Conservation (phyloP, 1,140 invertebrate species). For the Trigoniulus corallinus region DNA sequence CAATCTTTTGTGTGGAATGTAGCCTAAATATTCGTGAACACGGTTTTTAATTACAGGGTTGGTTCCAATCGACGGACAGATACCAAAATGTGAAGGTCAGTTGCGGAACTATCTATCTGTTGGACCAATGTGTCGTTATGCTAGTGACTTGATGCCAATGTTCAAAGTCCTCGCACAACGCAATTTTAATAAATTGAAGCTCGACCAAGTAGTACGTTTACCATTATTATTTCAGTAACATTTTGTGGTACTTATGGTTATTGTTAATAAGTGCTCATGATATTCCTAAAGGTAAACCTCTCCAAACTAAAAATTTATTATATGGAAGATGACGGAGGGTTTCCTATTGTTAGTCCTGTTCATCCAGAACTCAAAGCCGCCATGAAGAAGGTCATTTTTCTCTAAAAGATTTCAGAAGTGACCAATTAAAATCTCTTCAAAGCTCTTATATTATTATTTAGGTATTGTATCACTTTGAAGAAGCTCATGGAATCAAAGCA, state of each 20-base stretch:
- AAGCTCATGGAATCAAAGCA: constrained; percentile 27
- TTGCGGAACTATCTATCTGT: constrained; percentile 44
- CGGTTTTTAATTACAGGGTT: constrained; percentile 27
- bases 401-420: no score
- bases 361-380: constrained; percentile 50
- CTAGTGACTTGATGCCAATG: constrained; percentile 62
- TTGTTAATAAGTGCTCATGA: neutral
- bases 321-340: constrained; percentile 64
- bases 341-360: constrained; percentile 52
- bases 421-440: no score
- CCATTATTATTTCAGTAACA: neutral
- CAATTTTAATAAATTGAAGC: constrained; percentile 39
- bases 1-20: neutral
- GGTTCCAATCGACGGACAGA: constrained; percentile 66
- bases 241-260: neutral
- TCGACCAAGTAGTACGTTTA: constrained; percentile 47
- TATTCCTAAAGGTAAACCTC: constrained; percentile 35
- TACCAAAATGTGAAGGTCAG: constrained; percentile 43
- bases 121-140: constrained; percentile 80
- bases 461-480: constrained; percentile 40
- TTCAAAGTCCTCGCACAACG: constrained; percentile 49
- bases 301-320: constrained; percentile 59
- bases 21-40: no score
- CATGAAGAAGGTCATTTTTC: constrained; percentile 33
- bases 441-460: neutral